Evolutionary conservation across 2,797 vertebrate species (phyloP).

Genomic region (Tympanoctomys barrerae): DNA sequence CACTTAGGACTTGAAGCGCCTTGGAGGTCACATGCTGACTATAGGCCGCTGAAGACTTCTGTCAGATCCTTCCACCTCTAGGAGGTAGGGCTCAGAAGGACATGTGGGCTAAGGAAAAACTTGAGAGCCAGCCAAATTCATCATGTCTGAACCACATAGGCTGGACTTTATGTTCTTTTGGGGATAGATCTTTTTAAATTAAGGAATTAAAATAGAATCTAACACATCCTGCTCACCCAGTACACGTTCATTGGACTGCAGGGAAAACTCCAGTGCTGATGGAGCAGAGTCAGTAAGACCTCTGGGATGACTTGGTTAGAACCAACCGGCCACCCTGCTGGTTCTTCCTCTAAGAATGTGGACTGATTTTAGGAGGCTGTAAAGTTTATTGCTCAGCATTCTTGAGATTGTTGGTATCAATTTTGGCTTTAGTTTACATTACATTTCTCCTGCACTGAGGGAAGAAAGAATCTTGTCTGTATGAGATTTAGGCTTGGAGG

Average conservation of each 20-base stretch:
- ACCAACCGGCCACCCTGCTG: not conserved
- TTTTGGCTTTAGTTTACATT: not conserved
- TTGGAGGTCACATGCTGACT: not conserved
- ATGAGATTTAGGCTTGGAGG: not conserved
- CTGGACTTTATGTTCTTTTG: constrained; percentile 69
- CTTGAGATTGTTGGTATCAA: not conserved
- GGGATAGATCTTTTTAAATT: constrained; percentile 66
- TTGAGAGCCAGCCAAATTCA: constrained; percentile 18
- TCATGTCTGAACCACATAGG: constrained; percentile 49
- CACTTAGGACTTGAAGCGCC: not conserved
- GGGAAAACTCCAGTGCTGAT: not conserved
- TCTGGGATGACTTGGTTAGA: constrained; percentile 45
- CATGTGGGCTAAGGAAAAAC: constrained; percentile 27
- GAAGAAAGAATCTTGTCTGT: not conserved
- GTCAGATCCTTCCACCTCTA: not conserved
- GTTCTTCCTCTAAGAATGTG: not conserved
- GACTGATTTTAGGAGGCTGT: constrained; percentile 6
- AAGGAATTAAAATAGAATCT: constrained; percentile 54
- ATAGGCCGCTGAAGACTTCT: not conserved
- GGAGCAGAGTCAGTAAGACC: constrained; percentile 35
- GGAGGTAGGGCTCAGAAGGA: not conserved
- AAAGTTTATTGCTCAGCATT: not conserved
- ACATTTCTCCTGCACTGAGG: not conserved
- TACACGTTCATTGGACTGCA: constrained; percentile 37
- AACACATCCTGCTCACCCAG: constrained; percentile 28